Base-by-base conservation (phyloP, 2,113 vertebrate species). In the Myiozetetes cayanensis region DNA sequence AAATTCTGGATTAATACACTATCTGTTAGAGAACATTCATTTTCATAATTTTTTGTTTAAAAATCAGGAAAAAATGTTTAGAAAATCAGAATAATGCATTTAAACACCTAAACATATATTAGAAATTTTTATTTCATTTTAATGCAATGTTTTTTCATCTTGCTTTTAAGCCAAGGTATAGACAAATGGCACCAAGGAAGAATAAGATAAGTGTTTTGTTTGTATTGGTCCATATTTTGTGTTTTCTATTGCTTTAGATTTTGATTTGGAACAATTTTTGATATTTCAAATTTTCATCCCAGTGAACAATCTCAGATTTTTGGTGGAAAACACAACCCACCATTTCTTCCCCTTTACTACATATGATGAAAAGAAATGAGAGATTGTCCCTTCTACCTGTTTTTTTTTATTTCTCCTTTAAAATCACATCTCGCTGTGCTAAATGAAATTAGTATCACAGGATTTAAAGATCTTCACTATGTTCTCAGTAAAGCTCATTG, bases 261-360 rank as follows among this genome's bases (percentile, higher is more conserved):
- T 70, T 56, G 2, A 56, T n/a, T 67, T 84, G 37, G 9, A 67
- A 70, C 83, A 28, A 27, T 1, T 6, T 20, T 62, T 33, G 6
- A 25, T 43, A 74, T 73, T 83, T 78, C 47, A 47, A 43, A 15
- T 76, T 89, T 61, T 90, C 13, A 28, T 58, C 10, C 27, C 63
- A 47, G 16, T 43, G 27, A 68, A 87, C 92, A 83, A 39, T 15
- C 12, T 83, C 52, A 25, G 3, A 37, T 66, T 71, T 63, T 7
- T 39, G 2, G 3, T 12, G 37, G 2, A 33, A 1, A 8, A 22
- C n/a, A 41, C 30, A 52, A 33, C 5, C 4, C 1, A 2, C 4
- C 0, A 23, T 83, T 92, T 74, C 22, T 66, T 81, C 20, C 16
- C 10, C 27, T 65, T 35, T 82, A 39, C 18, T 82, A 7, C 8